A percentile compares a stretch with the other conserved stretches of the same genome.
Evolutionary conservation across 1,140 invertebrate genomes (phyloP).

Genomic region (Tetramorium parvispinum): DNA sequence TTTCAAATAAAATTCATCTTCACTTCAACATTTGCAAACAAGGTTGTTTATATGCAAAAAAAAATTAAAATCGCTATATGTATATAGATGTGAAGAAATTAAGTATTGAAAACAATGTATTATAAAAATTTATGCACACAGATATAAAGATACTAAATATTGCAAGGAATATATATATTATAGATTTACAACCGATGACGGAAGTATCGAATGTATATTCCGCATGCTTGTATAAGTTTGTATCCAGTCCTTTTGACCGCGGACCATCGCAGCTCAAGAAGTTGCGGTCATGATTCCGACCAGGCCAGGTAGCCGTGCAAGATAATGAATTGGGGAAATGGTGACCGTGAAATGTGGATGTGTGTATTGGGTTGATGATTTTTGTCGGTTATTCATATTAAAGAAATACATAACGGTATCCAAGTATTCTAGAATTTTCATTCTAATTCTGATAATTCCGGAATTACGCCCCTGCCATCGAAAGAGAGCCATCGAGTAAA

Average conservation of each 20-base stretch:
- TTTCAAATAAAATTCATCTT: background rate
- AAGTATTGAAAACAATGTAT: background rate
- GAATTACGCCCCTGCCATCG: slow-evolving; percentile 50
- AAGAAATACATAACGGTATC: background rate
- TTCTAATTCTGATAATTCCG: slow-evolving; percentile 8
- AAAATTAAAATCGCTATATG: background rate
- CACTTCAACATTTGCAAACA: background rate
- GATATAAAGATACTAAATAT: background rate
- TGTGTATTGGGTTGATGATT: slow-evolving; percentile 2
- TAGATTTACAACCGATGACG: background rate
- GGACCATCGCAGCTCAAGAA: slow-evolving; percentile 62
- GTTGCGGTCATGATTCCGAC: slow-evolving; percentile 68
- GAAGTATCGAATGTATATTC: slow-evolving; percentile 1
- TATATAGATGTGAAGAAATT: background rate
- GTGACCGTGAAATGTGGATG: background rate
- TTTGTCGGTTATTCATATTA: background rate
- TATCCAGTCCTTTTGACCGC: slow-evolving; percentile 64
- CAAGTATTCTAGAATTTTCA: slow-evolving; percentile 64
- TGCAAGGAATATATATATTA: background rate
- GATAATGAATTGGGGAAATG: slow-evolving; percentile 70
- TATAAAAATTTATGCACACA: background rate
- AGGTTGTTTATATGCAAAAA: background rate
- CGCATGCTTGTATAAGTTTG: slow-evolving; percentile 60
- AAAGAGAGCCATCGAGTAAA: slow-evolving; percentile 1
- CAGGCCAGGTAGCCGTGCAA: slow-evolving; percentile 49